These are phyloP conservation scores for Ligdia adustata DNA, from an alignment of 2,888 invertebrate genomes.

Conservation along the genomic window DNA sequence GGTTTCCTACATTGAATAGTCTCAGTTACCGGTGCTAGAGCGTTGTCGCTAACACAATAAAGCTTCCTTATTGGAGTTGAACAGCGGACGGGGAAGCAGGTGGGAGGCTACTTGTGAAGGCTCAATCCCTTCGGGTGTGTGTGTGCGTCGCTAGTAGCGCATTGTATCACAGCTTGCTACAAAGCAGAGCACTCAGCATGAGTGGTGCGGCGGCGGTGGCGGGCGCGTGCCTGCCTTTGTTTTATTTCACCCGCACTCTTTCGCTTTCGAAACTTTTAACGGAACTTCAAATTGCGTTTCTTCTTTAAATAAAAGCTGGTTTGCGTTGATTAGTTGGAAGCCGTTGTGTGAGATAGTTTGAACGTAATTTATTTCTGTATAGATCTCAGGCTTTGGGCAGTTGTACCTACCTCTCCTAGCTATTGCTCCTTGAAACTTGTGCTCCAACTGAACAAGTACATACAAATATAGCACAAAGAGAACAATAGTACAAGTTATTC, in stretches of 20 bases:
- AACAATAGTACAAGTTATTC: too few species aligned
- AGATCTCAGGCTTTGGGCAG: conserved; percentile 21
- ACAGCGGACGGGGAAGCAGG: conserved; percentile 34
- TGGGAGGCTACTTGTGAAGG: conserved; percentile 46
- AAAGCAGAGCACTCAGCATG: conserved; percentile 81
- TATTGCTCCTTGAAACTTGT: conserved; percentile 11
- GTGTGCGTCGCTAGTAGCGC: conserved; percentile 50
- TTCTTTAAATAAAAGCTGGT: conserved; percentile 63
- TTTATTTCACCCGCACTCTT: conserved; percentile 80
- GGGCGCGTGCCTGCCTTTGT: conserved; percentile 76
- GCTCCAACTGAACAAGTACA: too few species aligned
- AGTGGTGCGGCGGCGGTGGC: conserved; percentile 73
- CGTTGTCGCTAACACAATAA: conserved; percentile 47
- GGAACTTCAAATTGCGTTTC: conserved; percentile 76
- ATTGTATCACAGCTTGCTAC: conserved; percentile 75
- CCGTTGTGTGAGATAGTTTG: conserved; percentile 38
- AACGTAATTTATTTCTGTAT: conserved; percentile 40
- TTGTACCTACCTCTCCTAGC: too few species aligned
- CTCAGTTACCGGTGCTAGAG: conserved; percentile 18
- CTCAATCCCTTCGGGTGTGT: conserved; percentile 42
- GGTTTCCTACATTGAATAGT: conserved; percentile 23
- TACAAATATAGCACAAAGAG: too few species aligned
- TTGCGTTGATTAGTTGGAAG: conserved; percentile 64
- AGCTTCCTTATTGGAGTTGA: conserved; percentile 42
- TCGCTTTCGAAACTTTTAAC: conserved; percentile 76